Evolutionary conservation across 2,113 vertebrate genomes (phyloP).

Genomic region (Microtus oregoni): DNA sequence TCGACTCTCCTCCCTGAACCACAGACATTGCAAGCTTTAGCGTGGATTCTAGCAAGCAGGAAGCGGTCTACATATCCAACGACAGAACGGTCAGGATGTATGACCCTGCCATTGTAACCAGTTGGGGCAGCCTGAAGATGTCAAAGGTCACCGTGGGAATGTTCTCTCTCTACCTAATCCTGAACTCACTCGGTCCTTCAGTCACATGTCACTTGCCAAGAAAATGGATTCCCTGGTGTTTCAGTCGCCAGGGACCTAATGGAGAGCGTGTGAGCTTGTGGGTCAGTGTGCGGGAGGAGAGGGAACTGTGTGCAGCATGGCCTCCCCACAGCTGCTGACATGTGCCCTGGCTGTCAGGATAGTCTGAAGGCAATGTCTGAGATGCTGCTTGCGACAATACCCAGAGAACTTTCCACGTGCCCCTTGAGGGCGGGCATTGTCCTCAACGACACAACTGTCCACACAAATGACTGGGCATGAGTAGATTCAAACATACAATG

Average conservation of each 20-base stretch:
- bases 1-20: neutral
- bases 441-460: neutral
- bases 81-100: neutral
- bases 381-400: too few species aligned
- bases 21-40: neutral
- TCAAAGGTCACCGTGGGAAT: neutral
- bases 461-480: neutral
- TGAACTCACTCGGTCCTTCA: neutral
- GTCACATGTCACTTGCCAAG: neutral
- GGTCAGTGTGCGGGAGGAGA: neutral
- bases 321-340: neutral
- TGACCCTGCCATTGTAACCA: neutral
- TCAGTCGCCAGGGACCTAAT: neutral
- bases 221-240: slow-evolving; percentile 10
- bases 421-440: neutral
- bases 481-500: neutral
- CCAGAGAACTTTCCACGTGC: neutral
- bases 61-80: neutral
- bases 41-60: neutral
- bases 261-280: neutral
- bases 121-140: neutral
- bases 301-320: neutral
- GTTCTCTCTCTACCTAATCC: neutral
- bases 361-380: neutral
- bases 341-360: neutral